These are phyloP conservation scores for Apodemia zela DNA, from an alignment of 2,888 invertebrate species.

Conservation along the genomic window DNA sequence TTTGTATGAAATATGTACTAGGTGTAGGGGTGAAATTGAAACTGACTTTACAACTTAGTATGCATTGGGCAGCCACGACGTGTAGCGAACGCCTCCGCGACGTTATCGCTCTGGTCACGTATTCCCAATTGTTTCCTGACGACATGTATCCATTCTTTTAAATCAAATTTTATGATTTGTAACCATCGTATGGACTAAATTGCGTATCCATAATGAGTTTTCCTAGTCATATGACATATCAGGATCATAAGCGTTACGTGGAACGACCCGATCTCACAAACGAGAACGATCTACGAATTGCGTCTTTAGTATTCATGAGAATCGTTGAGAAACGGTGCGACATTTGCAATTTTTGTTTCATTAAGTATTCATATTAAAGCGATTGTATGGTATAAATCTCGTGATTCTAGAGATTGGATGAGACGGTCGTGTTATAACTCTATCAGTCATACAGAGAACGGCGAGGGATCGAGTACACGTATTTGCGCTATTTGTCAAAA, in stretches of 20 bases:
- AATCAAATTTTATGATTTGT: slow-evolving; percentile 71
- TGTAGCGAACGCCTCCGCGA: slow-evolving; percentile 61
- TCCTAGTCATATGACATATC: slow-evolving; percentile 51
- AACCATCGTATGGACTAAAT: slow-evolving; percentile 45
- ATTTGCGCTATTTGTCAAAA: slow-evolving; percentile 48
- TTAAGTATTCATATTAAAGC: slow-evolving; percentile 74
- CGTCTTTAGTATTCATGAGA: slow-evolving; percentile 78
- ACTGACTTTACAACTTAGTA: slow-evolving; percentile 72
- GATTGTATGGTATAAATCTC: slow-evolving; percentile 64
- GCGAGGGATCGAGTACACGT: slow-evolving; percentile 38
- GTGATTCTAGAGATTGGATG: slow-evolving; percentile 37
- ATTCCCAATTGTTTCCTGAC: slow-evolving; percentile 78
- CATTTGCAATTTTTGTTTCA: slow-evolving; percentile 79
- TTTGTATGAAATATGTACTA: slow-evolving; percentile 46
- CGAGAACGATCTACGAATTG: slow-evolving; percentile 68
- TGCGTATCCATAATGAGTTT: slow-evolving; percentile 44
- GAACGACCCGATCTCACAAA: slow-evolving; percentile 63
- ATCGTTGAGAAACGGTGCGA: slow-evolving; percentile 63
- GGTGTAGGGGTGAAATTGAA: slow-evolving; percentile 66
- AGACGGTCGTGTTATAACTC: slow-evolving; percentile 41
- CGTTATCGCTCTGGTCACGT: slow-evolving; percentile 68
- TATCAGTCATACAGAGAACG: slow-evolving; percentile 44
- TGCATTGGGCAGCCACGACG: slow-evolving; percentile 70
- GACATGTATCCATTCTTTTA: slow-evolving; percentile 77
- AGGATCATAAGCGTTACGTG: slow-evolving; percentile 59